These are phyloP conservation scores for Anthopleura xanthogrammica DNA, from an alignment of 92 coral and sea anemone species.

Conservation along the genomic window DNA sequence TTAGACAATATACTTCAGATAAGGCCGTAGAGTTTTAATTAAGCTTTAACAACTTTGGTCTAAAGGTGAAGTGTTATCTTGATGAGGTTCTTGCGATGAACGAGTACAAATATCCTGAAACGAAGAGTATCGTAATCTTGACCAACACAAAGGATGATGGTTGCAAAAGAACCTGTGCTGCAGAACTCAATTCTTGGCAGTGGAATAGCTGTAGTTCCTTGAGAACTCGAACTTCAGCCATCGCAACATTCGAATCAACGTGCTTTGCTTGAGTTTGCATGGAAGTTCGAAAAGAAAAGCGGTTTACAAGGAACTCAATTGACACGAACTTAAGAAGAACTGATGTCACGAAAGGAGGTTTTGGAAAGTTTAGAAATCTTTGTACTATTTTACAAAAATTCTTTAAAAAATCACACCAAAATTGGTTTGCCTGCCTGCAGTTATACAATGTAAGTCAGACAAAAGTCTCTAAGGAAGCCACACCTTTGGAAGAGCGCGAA, in stretches of 20 bases:
- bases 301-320: background rate
- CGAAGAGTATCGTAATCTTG: background rate
- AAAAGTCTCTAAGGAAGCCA: constrained; percentile 2
- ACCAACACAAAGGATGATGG: constrained; percentile 16
- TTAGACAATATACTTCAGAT: constrained; percentile 22
- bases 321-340: background rate
- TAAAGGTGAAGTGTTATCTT: constrained; percentile 52
- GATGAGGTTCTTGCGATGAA: constrained; percentile 25
- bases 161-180: constrained; percentile 12
- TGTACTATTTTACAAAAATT: background rate
- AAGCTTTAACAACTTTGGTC: constrained; percentile 33
- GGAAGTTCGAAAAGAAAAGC: background rate
- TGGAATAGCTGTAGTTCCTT: background rate
- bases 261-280: background rate
- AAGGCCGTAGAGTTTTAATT: constrained; percentile 37
- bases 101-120: constrained; percentile 17
- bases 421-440: background rate
- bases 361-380: background rate
- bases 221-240: background rate
- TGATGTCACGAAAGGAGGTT: background rate
- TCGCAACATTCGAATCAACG: background rate
- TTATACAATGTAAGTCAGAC: background rate
- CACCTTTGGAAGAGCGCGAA: background rate
- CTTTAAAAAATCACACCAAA: background rate
- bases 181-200: background rate